Evolutionary conservation across 1,140 invertebrate species (phyloP).

Genomic region (Tetramorium simillimum): DNA sequence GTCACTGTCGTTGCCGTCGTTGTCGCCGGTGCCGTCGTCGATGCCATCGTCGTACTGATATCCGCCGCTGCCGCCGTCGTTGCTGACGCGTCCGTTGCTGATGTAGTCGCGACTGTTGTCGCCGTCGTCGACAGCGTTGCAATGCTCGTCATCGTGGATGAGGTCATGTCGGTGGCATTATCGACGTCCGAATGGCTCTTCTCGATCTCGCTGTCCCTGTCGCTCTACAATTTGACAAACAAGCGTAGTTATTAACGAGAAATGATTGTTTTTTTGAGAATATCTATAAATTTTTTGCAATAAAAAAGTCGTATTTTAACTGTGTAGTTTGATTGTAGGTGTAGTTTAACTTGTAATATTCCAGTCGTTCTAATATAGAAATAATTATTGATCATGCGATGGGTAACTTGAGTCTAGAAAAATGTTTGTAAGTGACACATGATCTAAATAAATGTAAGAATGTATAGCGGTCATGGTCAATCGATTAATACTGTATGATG

Average conservation of each 20-base stretch:
- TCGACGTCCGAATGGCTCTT: constrained; percentile 88
- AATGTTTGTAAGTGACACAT: background rate
- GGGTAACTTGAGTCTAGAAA: background rate
- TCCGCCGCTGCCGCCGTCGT: background rate
- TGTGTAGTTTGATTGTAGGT: no score
- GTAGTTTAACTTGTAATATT: background rate
- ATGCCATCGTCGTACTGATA: constrained; percentile 11
- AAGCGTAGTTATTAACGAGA: background rate
- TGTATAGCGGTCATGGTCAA: background rate
- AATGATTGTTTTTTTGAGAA: background rate
- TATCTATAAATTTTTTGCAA: background rate
- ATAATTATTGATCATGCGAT: background rate
- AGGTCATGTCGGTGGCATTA: constrained; percentile 78
- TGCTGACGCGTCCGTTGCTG: constrained; percentile 74
- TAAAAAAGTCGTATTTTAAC: background rate
- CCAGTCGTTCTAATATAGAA: background rate
- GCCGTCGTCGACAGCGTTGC: constrained; percentile 46
- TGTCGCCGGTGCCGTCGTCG: constrained; percentile 46
- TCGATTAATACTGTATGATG: background rate
- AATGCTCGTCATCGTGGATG: constrained; percentile 12
- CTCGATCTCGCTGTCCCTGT: constrained; percentile 88
- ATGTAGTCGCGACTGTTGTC: constrained; percentile 67
- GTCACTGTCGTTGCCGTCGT: constrained; percentile 38
- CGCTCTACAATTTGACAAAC: constrained; percentile 86
- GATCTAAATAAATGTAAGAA: background rate